Evolutionary conservation across 1,140 invertebrate genomes (phyloP).

Genomic region (Pantala flavescens): DNA sequence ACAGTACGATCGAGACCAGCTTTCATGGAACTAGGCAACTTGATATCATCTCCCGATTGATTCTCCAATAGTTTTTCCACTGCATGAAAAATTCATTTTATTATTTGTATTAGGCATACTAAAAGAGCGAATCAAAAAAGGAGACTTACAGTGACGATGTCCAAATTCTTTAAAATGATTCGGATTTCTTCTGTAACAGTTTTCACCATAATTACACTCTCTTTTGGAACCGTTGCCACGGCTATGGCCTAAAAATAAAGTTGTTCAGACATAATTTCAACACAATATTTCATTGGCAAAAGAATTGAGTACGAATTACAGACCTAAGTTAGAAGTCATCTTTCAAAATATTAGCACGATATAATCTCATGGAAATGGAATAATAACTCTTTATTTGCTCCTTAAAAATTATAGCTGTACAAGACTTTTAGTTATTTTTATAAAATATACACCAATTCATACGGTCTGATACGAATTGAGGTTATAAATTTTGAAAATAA

Average conservation of each 20-base stretch:
- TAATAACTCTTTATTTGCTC: too few relatives aligned
- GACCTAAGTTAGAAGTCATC: too few relatives aligned
- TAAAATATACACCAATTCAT: too few relatives aligned
- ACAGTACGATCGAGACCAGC: conserved; percentile 12
- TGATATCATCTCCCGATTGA: conserved; percentile 27
- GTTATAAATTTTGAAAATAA: too few relatives aligned
- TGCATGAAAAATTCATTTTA: conserved; percentile 23
- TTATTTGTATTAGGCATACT: conserved; percentile 19
- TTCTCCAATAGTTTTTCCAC: conserved; percentile 32
- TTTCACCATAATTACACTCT: conserved; percentile 54
- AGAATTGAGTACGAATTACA: too few relatives aligned
- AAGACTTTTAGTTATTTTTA: too few relatives aligned
- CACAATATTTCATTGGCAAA: too few relatives aligned
- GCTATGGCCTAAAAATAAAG: not conserved
- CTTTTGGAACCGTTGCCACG: conserved; percentile 27
- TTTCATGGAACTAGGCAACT: conserved; percentile 28
- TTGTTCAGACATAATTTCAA: too few relatives aligned
- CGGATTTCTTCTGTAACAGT: conserved; percentile 72
- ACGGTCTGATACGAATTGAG: too few relatives aligned
- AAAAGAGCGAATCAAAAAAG: conserved; percentile 16
- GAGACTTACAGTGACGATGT: conserved; percentile 59
- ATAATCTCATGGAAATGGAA: too few relatives aligned
- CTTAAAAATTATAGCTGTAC: too few relatives aligned
- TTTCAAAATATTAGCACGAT: too few relatives aligned
- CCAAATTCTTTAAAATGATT: conserved; percentile 67